Evolutionary conservation across 2,113 vertebrate genomes (phyloP).

Genomic region (Mastomys natalensis): DNA sequence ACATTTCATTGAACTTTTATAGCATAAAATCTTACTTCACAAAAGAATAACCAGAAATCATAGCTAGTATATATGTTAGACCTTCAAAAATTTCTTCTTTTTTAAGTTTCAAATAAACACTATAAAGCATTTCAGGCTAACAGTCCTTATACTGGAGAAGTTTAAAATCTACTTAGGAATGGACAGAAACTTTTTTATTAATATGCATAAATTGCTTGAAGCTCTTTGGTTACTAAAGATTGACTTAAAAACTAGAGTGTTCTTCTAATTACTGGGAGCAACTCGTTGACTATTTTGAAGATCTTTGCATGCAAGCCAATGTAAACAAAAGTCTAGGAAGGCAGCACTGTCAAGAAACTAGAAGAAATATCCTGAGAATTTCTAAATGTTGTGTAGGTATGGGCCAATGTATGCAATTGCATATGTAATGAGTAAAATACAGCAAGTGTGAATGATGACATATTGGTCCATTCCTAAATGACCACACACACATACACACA

Average conservation of each 20-base stretch:
- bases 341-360: background rate
- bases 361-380: background rate
- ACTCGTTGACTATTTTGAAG: background rate
- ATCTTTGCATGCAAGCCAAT: background rate
- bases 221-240: background rate
- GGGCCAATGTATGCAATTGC: constrained; percentile 27
- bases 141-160: background rate
- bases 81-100: background rate
- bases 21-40: background rate
- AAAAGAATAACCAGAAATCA: background rate
- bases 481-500: constrained; percentile 56
- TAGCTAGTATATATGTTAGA: background rate
- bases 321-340: background rate
- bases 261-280: background rate
- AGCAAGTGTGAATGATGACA: background rate
- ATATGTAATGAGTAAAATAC: constrained; percentile 40
- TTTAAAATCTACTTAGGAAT: constrained; percentile 15
- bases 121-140: background rate
- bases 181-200: constrained; percentile 17
- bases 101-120: background rate
- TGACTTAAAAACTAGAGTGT: background rate
- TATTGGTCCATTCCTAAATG: constrained; percentile 28
- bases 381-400: constrained; percentile 17
- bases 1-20: background rate
- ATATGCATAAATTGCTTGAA: background rate